Evolutionary conservation across 92 coral and sea anemone genomes (phyloP), one percentile per base, ranked within the genome.

Genomic region (Porites divaricata): DNA sequence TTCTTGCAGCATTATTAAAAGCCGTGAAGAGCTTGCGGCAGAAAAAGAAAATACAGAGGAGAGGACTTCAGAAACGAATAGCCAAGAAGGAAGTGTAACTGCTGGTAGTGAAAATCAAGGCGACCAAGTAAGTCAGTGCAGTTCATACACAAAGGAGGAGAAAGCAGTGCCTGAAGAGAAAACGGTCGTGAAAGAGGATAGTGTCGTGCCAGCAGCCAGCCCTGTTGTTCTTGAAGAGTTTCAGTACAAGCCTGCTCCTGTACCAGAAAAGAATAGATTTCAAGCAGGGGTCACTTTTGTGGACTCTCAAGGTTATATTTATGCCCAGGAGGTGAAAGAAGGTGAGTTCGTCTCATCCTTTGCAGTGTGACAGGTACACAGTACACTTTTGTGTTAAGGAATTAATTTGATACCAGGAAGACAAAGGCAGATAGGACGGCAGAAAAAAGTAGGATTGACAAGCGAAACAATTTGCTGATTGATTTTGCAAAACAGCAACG

Each of bases 251-350:
- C 94, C 98, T 13, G 93, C 96, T 2, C 76, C 84, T 21, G 22
- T 92, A 16, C 99, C 99, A 1, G 59, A 21, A 8, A 77, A 22
- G 13, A 89, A 67, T 23, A 89, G 74, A 25, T 96, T 96, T 75
- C 90, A 91, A 78, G 93, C 93, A 16, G 97, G 94, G 11, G 91
- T 96, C 58, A 96, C 98, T 0, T 96, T 77, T 69, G 95, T 96
- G 78, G 99, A 96, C 48, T 77, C 92, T 22, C 94, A 96, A 65
- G 98, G 99, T 11, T 92, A 80, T n/a, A 91, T 96, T 35, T 96
- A 89, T 63, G 99, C 95, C 49, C 96, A 93, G 87, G 97, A 95
- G 68, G 78, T 92, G 52, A 95, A 95, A 64, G 95, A 87, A 59
- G 93, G 98, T 89, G 41, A 72, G 79, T 7, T 50, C 3, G 45